phyloP scores from a whole-genome alignment of 2,888 invertebrate species.

The Lithophane socia region DNA sequence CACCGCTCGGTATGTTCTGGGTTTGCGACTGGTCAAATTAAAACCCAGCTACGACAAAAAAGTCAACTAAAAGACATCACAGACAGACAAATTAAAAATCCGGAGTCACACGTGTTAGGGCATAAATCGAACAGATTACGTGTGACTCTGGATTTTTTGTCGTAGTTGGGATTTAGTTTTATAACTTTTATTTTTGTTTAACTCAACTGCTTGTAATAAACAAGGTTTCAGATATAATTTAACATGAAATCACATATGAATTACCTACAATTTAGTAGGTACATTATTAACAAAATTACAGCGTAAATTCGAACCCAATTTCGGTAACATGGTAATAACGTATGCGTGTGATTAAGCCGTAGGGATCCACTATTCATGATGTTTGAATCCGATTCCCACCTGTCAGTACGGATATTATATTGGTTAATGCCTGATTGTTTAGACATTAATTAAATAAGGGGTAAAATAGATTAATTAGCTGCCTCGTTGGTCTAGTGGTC shows the following conservation, averaged over 20 bases:
- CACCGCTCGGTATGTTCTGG: too few species aligned
- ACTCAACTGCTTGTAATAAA: neutral
- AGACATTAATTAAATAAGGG: neutral
- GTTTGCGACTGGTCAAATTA: too few species aligned
- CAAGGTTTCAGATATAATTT: neutral
- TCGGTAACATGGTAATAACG: constrained; percentile 4
- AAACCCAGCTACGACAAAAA: too few species aligned
- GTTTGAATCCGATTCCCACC: constrained; percentile 37
- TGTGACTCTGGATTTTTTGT: too few species aligned
- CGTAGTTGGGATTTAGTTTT: too few species aligned
- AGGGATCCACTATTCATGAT: constrained; percentile 39
- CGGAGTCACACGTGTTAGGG: too few species aligned
- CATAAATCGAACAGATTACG: too few species aligned
- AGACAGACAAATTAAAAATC: too few species aligned
- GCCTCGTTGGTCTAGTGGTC: too few species aligned
- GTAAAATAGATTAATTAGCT: neutral
- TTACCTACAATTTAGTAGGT: neutral
- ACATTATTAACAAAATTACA: neutral
- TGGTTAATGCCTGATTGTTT: neutral
- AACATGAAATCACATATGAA: constrained; percentile 1
- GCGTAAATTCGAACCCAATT: neutral
- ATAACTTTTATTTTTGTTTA: too few species aligned
- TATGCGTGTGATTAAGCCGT: constrained; percentile 24
- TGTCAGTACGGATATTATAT: constrained; percentile 7
- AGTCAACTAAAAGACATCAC: too few species aligned